phyloP scores from a whole-genome alignment of 2,888 invertebrate genomes.

The Euplagia quadripunctaria region DNA sequence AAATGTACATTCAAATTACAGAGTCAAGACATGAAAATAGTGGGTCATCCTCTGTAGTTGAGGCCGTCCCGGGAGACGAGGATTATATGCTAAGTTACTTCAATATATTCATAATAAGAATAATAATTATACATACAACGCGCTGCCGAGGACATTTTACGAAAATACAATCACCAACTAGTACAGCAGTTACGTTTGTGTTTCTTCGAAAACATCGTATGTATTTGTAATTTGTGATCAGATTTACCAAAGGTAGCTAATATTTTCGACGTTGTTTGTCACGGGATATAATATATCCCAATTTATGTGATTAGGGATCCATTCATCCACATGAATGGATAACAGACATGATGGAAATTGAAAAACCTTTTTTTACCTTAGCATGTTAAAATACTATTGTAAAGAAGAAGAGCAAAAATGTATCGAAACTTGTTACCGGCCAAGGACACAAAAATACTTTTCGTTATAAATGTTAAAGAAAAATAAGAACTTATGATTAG shows the following conservation, averaged over 20 bases:
- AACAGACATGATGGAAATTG: constrained; percentile 9
- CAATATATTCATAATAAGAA: constrained; percentile 32
- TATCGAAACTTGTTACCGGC: constrained; percentile 12
- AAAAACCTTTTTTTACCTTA: constrained; percentile 8
- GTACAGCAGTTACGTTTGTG: background rate
- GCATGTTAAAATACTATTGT: background rate
- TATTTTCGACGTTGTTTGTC: constrained; percentile 2
- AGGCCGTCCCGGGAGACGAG: constrained; percentile 16
- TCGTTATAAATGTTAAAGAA: background rate
- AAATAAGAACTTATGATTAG: background rate
- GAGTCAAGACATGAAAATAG: constrained; percentile 27
- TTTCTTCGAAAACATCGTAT: background rate
- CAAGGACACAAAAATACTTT: background rate
- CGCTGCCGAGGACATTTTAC: background rate
- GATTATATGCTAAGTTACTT: constrained; percentile 20
- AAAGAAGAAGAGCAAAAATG: background rate
- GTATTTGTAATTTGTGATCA: background rate
- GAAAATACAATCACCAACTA: background rate
- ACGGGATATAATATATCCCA: constrained; percentile 4
- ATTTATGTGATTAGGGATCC: constrained; percentile 16
- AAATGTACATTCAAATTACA: constrained; percentile 35
- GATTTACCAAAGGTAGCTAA: background rate
- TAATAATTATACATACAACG: constrained; percentile 17
- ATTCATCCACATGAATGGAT: constrained; percentile 17
- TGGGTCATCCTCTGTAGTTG: constrained; percentile 33